Evolutionary conservation across 2,113 vertebrate species (phyloP).

Genomic region (Theristicus caerulescens): DNA sequence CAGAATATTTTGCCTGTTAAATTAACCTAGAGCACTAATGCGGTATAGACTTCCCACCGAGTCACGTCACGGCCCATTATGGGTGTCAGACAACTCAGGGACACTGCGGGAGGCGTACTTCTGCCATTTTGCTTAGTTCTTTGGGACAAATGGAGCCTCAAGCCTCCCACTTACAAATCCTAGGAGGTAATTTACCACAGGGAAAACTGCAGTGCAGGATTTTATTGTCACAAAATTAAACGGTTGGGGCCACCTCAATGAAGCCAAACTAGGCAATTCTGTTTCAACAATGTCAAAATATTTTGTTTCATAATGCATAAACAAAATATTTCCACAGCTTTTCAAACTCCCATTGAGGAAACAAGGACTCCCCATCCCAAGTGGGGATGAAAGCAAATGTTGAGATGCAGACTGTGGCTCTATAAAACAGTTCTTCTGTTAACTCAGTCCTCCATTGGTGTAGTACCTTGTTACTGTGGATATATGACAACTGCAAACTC

Average conservation of each 20-base stretch:
- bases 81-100: neutral
- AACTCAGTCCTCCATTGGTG: neutral
- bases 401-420: neutral
- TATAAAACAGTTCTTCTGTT: neutral
- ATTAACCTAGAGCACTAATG: neutral
- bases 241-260: rapidly evolving
- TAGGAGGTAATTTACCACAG: neutral
- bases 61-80: rapidly evolving
- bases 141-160: neutral
- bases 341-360: neutral
- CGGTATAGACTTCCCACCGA: neutral
- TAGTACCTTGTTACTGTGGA: neutral
- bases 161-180: neutral
- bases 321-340: neutral
- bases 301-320: neutral
- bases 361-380: neutral
- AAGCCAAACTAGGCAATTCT: neutral
- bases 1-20: neutral
- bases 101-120: neutral
- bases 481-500: neutral
- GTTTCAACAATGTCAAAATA: neutral
- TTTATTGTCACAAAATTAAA: neutral
- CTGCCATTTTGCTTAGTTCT: neutral
- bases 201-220: neutral
- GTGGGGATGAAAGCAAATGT: neutral